These are phyloP conservation scores for Koerneria pararmatus DNA, from an alignment of 2,888 invertebrate genomes.

Conservation along the genomic window DNA sequence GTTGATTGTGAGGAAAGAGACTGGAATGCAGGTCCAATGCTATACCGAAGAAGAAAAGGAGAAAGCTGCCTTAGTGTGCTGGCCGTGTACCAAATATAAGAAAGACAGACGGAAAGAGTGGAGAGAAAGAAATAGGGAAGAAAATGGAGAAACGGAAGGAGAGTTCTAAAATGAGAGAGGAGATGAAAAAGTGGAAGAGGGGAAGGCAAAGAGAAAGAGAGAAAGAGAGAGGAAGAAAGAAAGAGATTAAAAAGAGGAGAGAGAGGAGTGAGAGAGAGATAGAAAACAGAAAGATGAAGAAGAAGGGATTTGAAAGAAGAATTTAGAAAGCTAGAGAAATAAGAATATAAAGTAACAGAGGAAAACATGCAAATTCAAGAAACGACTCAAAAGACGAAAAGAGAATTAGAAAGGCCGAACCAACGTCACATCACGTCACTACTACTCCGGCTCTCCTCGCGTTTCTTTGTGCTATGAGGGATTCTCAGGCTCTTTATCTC, in stretches of 20 bases:
- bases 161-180: conserved; percentile 4
- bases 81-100: not conserved
- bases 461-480: too few species aligned
- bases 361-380: not conserved
- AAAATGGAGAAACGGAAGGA: not conserved
- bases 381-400: not conserved
- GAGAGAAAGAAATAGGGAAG: not conserved
- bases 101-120: not conserved
- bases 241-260: not conserved
- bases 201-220: not conserved
- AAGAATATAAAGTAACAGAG: not conserved
- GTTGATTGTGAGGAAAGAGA: too few species aligned
- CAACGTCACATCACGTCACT: conserved; percentile 9
- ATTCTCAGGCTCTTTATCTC: too few species aligned
- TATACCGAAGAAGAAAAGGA: conserved; percentile 6
- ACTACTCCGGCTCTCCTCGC: conserved; percentile 4
- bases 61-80: not conserved
- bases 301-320: too few species aligned
- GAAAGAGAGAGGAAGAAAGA: not conserved
- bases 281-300: too few species aligned
- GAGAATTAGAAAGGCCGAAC: not conserved
- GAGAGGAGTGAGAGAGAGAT: not conserved
- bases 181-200: not conserved
- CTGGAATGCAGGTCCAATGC: conserved; percentile 5
- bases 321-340: not conserved